phyloP scores from a whole-genome alignment of 2,888 invertebrate genomes.

The Archaeoteleia sp. region DNA sequence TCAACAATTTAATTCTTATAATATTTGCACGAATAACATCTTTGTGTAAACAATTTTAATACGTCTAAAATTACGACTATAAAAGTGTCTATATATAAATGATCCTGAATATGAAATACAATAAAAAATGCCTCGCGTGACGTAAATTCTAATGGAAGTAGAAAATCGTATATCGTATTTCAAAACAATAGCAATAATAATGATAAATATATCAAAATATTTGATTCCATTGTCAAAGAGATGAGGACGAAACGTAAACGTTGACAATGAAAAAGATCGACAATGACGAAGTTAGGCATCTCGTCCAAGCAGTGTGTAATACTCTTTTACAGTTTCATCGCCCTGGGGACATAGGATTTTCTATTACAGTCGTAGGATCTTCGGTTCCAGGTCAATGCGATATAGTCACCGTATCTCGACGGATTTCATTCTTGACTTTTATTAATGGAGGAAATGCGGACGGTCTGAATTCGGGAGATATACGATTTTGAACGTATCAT shows the following conservation, averaged over 20 bases:
- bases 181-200: too few species aligned
- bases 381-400: constrained; percentile 60
- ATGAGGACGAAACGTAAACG: constrained; percentile 11
- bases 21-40: too few species aligned
- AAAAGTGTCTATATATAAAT: too few species aligned
- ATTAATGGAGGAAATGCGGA: constrained; percentile 56
- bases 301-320: constrained; percentile 38
- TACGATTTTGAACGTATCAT: constrained; percentile 53
- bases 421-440: constrained; percentile 58
- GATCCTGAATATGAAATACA: too few species aligned
- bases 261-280: constrained; percentile 33
- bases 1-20: too few species aligned
- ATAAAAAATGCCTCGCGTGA: too few species aligned
- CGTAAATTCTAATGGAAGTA: too few species aligned
- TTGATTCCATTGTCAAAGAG: too few species aligned
- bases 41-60: too few species aligned
- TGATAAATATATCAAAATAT: too few species aligned
- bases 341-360: constrained; percentile 39
- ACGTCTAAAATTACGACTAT: too few species aligned
- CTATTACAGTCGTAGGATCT: constrained; percentile 51
- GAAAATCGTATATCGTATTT: too few species aligned
- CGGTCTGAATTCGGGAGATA: constrained; percentile 43
- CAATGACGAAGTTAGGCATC: constrained; percentile 10
- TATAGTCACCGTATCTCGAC: constrained; percentile 54
- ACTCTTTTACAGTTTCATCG: constrained; percentile 52